A percentile compares a stretch with the other conserved stretches of the same genome.
These are phyloP conservation scores for Zaprionus capensis DNA, from an alignment of 1,140 invertebrate species.

Conservation along the genomic window DNA sequence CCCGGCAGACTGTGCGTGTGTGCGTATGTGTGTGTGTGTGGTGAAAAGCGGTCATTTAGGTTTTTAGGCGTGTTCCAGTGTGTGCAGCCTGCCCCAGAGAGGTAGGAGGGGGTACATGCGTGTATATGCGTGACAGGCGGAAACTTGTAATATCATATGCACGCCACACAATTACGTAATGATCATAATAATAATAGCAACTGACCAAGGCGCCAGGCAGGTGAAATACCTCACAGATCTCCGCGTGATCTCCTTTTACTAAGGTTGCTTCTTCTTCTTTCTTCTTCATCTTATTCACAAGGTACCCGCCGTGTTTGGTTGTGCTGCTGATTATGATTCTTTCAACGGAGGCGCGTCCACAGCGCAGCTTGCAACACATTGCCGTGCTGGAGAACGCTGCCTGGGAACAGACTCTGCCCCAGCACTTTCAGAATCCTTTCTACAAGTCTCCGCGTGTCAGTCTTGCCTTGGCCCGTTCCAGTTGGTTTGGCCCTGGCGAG, in stretches of 20 bases:
- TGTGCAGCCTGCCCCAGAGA: neutral
- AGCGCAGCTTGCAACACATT: constrained; percentile 74
- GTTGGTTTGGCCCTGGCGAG: constrained; percentile 86
- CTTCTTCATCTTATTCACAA: constrained; percentile 15
- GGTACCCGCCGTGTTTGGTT: constrained; percentile 51
- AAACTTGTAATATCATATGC: constrained; percentile 80
- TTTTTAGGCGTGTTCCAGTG: constrained; percentile 40
- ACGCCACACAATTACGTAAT: constrained; percentile 77
- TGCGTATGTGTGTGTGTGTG: constrained; percentile 35
- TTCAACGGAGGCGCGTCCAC: constrained; percentile 43
- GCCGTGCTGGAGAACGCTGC: constrained; percentile 83
- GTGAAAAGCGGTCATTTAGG: constrained; percentile 78
- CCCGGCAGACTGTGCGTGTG: constrained; percentile 16
- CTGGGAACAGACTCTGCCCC: constrained; percentile 81
- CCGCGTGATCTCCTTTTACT: constrained; percentile 10
- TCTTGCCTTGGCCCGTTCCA: constrained; percentile 85
- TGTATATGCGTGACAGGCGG: constrained; percentile 76
- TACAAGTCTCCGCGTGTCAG: constrained; percentile 84
- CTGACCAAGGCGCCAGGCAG: constrained; percentile 16
- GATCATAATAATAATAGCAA: constrained; percentile 58
- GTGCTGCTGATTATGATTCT: constrained; percentile 15
- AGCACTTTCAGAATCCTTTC: constrained; percentile 84
- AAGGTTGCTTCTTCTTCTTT: constrained; percentile 3
- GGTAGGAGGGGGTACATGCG: constrained; percentile 28
- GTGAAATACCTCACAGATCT: neutral